These are phyloP conservation scores for Drosophila baimaii DNA, from an alignment of 1,140 invertebrate species.

Conservation along the genomic window DNA sequence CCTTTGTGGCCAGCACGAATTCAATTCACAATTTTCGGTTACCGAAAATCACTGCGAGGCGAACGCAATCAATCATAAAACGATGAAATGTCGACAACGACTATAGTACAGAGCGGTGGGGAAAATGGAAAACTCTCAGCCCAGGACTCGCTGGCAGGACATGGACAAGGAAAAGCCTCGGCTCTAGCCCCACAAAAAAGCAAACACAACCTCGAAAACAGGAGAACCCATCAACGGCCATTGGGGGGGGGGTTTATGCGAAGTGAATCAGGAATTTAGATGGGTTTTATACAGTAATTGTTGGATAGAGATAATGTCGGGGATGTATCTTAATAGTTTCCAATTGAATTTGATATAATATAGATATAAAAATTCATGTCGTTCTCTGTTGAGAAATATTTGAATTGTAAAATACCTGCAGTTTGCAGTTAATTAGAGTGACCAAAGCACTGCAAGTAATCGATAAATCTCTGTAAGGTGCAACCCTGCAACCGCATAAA, in stretches of 20 bases:
- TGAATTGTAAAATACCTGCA: no score
- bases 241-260: slow-evolving; percentile 16
- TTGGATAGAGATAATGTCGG: no score
- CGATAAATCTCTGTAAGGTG: neutral
- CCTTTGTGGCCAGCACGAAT: slow-evolving; percentile 43
- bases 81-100: slow-evolving; percentile 71
- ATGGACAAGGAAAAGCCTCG: slow-evolving; percentile 41
- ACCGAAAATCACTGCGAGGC: slow-evolving; percentile 73
- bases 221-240: slow-evolving; percentile 12
- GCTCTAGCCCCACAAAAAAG: neutral
- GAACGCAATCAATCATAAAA: slow-evolving; percentile 80
- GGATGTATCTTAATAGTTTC: no score
- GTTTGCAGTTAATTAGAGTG: neutral
- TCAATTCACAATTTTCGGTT: slow-evolving; percentile 76
- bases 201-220: slow-evolving; percentile 8
- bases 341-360: no score
- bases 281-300: neutral
- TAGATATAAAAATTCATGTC: no score
- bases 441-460: neutral
- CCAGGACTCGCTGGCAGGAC: slow-evolving; percentile 38
- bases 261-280: neutral
- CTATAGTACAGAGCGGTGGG: slow-evolving; percentile 12
- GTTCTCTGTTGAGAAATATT: no score
- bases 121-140: slow-evolving; percentile 68
- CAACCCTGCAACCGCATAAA: slow-evolving; percentile 7